A percentile compares a stretch with the other conserved stretches of the same genome.
phyloP scores from a whole-genome alignment of 2,113 vertebrate species.

The Rostratula benghalensis region DNA sequence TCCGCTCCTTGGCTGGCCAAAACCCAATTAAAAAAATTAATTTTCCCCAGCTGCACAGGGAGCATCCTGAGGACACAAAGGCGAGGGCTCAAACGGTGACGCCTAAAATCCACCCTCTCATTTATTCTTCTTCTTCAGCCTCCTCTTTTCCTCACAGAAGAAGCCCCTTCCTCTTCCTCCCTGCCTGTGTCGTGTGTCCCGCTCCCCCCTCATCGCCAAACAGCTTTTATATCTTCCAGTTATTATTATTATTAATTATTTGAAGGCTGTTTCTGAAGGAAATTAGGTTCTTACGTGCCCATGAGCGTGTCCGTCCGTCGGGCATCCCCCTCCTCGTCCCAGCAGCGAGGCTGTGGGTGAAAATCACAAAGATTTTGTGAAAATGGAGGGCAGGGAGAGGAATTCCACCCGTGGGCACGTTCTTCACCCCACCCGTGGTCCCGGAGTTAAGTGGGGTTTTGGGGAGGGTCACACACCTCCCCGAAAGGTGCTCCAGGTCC shows the following conservation, averaged over 20 bases:
- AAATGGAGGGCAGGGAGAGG: neutral
- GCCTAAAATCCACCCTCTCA: neutral
- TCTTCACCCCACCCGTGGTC: rapidly evolving
- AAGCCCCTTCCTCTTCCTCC: neutral
- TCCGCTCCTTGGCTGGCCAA: neutral
- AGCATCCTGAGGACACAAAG: neutral
- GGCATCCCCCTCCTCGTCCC: neutral
- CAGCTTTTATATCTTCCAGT: neutral
- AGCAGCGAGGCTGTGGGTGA: neutral
- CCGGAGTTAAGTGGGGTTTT: neutral
- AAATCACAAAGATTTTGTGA: neutral
- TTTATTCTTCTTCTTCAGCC: neutral
- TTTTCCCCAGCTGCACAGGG: neutral
- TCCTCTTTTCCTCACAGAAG: neutral
- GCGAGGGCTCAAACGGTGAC: neutral
- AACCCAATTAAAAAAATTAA: neutral
- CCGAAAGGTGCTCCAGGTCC: too few species aligned
- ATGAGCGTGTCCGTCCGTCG: neutral
- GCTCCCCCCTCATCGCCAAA: neutral
- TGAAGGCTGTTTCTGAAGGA: neutral
- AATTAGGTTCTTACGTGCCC: neutral
- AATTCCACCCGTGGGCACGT: neutral
- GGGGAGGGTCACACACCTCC: neutral
- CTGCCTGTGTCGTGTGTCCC: neutral
- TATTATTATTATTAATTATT: neutral